Percentiles rank a stretch among this genome's conserved stretches.
phyloP scores from a whole-genome alignment of 2,113 vertebrate species.

The Solenodon paradoxus region DNA sequence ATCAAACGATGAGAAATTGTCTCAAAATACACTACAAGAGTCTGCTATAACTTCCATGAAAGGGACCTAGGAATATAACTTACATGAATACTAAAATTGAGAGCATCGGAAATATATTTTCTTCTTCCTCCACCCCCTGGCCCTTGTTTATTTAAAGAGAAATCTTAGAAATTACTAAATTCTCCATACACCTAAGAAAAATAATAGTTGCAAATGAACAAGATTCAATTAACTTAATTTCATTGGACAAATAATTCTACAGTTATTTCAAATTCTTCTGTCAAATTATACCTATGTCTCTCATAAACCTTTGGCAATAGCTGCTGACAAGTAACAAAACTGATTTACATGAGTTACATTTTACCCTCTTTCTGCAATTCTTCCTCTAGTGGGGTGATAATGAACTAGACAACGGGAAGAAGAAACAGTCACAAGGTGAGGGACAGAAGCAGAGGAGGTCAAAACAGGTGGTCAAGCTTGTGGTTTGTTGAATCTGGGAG shows the following conservation, averaged over 20 bases:
- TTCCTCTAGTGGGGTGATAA: neutral
- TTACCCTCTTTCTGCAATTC: neutral
- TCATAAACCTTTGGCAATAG: neutral
- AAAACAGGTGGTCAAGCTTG: neutral
- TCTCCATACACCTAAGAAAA: neutral
- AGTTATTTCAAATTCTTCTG: neutral
- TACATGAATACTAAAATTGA: slow-evolving; percentile 1
- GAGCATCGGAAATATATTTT: neutral
- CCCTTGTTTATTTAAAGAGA: neutral
- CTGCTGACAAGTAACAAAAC: neutral
- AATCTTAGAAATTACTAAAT: neutral
- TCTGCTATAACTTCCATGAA: neutral
- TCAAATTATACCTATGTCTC: neutral
- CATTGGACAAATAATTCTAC: neutral
- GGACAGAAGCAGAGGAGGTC: neutral
- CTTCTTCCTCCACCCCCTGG: neutral
- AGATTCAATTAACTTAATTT: neutral
- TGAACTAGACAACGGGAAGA: neutral
- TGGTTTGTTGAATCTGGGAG: neutral
- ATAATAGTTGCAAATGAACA: neutral
- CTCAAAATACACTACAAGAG: neutral
- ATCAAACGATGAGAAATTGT: neutral
- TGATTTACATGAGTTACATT: neutral
- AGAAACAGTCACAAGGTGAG: neutral
- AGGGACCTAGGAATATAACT: neutral